Conservation (phyloP, 2,797 vertebrate species). For the Nyctalus aviator region DNA sequence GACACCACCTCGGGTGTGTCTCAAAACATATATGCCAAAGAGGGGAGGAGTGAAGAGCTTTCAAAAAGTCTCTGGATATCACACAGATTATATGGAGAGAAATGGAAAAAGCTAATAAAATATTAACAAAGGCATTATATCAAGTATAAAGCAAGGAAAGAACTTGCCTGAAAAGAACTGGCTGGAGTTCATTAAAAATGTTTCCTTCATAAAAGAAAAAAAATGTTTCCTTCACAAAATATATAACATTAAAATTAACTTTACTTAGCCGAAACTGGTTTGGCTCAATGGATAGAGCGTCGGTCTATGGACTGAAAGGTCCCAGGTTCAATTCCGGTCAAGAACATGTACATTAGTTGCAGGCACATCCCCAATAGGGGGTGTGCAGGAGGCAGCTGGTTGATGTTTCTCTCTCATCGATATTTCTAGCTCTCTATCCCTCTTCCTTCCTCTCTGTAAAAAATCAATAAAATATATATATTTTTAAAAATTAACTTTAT, state of each 20-base stretch:
- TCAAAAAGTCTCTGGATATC: neutral
- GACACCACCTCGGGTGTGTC: neutral
- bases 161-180: neutral
- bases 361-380: too few species aligned
- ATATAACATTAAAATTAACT: conserved; percentile 19
- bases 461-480: too few species aligned
- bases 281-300: too few species aligned
- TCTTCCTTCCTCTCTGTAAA: too few species aligned
- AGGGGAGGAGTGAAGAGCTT: neutral
- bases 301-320: too few species aligned
- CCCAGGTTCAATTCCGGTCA: too few species aligned
- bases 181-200: neutral
- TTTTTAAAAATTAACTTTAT: too few species aligned
- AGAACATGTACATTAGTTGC: too few species aligned
- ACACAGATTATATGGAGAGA: neutral
- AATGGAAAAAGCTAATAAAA: neutral
- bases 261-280: neutral
- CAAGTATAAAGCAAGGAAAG: neutral
- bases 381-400: too few species aligned
- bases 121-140: neutral
- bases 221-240: neutral
- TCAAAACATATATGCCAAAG: neutral
- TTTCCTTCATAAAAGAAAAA: conserved; percentile 41
- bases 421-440: too few species aligned
- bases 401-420: too few species aligned